phyloP scores from a whole-genome alignment of 2,797 vertebrate species.

The Telmatherina bonti region DNA sequence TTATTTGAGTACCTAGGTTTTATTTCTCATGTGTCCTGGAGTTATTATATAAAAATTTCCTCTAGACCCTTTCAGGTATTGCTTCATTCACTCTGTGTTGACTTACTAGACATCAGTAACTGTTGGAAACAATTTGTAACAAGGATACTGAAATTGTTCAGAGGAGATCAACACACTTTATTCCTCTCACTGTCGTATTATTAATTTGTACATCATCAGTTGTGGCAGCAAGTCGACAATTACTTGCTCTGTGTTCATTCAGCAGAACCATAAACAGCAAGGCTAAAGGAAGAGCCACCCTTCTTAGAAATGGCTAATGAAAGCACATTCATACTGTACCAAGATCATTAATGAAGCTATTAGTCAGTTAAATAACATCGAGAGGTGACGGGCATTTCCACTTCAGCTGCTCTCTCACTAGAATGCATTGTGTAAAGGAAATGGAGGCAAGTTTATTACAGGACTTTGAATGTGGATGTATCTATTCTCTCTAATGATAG shows the following conservation, averaged over 20 bases:
- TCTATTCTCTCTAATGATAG: constrained; percentile 61
- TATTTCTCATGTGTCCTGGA: background rate
- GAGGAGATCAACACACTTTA: constrained; percentile 12
- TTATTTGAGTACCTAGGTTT: background rate
- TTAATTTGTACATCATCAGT: constrained; percentile 37
- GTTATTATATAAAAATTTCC: background rate
- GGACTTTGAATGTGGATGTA: constrained; percentile 38
- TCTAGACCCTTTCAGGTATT: background rate
- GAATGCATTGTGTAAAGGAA: constrained; percentile 40
- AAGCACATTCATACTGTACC: constrained; percentile 56
- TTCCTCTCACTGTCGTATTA: constrained; percentile 17
- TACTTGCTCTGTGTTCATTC: constrained; percentile 25
- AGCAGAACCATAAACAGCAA: constrained; percentile 53
- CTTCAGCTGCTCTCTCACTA: constrained; percentile 20
- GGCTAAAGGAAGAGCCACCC: constrained; percentile 37
- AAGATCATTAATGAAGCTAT: constrained; percentile 57
- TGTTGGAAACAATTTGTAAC: constrained; percentile 28
- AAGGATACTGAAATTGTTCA: constrained; percentile 21
- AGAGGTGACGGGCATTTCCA: constrained; percentile 22
- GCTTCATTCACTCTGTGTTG: background rate
- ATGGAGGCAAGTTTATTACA: constrained; percentile 37
- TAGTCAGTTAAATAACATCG: constrained; percentile 46
- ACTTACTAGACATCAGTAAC: background rate
- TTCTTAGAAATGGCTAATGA: constrained; percentile 61
- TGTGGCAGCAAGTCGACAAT: constrained; percentile 37